Base-by-base conservation (phyloP, 1,140 invertebrate species). In the Drosophila nasuta region DNA sequence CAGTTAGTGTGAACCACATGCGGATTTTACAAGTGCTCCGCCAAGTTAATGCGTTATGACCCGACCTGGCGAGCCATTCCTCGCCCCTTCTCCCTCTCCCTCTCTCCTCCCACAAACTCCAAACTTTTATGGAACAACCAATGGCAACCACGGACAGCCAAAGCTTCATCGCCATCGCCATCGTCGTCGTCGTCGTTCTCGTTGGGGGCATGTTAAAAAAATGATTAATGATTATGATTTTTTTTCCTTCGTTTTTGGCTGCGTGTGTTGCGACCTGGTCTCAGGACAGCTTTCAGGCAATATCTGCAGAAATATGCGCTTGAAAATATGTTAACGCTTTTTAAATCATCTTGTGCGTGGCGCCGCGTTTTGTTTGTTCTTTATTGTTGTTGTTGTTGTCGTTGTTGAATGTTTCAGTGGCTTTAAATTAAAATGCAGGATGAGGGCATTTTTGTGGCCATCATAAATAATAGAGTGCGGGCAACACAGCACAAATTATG, bases 271-370 rank as follows among this genome's bases (percentile, higher is more conserved):
- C 46, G 78, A 73, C 64, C 70, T 59, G 56, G 63, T 45, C 41
- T 4, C 51, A 1, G 2, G 35, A 7, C 30, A 33, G 41, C 4
- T 59, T 49, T 30, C 56, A 15, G 48, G 35, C 28, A 35, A 17
- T 43, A 8, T 25, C 17, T 41, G 33, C 11, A 57, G 38, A 71
- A 58, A 71, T 79, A 70, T 66, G 56, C 56, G 70, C 70, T 64
- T 58, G 80, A 70, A 81, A 87, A 88, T 87, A 87, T 87, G 83
- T 89, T 89, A 83, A 87, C 85, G 83, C 81, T 75, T 88, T 87
- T 87, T 80, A 87, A 87, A 87, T 87, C 80, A 89, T 83, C 80
- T 77, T 51, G 54, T 38, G 70, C 54, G 52, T 58, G 43, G 43
- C 10, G 30, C 58, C 13, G 13, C n/a, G 35, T 46, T 20, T 13